A percentile compares a stretch with the other conserved stretches of the same genome.
phyloP scores from a whole-genome alignment of 2,888 invertebrate genomes.

The Amphipyra berbera region DNA sequence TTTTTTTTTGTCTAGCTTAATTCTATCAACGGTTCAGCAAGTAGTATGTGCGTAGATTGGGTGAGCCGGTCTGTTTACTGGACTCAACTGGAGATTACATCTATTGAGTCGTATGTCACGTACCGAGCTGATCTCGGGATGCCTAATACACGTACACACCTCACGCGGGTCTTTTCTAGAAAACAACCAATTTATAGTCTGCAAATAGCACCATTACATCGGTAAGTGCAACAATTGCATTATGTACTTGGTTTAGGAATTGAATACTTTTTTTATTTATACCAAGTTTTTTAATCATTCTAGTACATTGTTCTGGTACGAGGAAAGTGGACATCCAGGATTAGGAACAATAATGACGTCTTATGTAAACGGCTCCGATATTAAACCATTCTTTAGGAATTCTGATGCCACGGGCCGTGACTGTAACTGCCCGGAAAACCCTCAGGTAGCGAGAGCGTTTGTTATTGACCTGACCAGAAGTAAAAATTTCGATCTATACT shows the following conservation, averaged over 20 bases:
- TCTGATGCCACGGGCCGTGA: slow-evolving; percentile 63
- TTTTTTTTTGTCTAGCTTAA: slow-evolving; percentile 71
- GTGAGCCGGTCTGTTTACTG: slow-evolving; percentile 95
- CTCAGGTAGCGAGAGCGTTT: slow-evolving; percentile 91
- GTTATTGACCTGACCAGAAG: slow-evolving; percentile 92
- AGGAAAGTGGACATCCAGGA: slow-evolving; percentile 90
- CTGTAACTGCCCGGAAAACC: slow-evolving; percentile 92
- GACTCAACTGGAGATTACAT: slow-evolving; percentile 91
- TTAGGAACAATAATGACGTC: slow-evolving; percentile 91
- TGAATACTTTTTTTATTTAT: too few species aligned
- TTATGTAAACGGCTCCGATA: slow-evolving; percentile 88
- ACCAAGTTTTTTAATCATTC: slow-evolving; percentile 47
- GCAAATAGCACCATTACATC: slow-evolving; percentile 93
- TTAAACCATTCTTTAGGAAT: slow-evolving; percentile 89
- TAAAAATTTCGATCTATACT: slow-evolving; percentile 89
- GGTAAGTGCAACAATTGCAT: slow-evolving; percentile 79
- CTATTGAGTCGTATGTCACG: slow-evolving; percentile 87
- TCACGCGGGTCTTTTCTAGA: slow-evolving; percentile 89
- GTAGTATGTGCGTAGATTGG: slow-evolving; percentile 96
- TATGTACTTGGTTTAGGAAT: background rate
- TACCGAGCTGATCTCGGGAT: slow-evolving; percentile 92
- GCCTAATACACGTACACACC: slow-evolving; percentile 87
- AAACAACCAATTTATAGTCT: slow-evolving; percentile 91
- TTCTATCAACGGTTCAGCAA: slow-evolving; percentile 84
- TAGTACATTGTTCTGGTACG: slow-evolving; percentile 94